Conservation (phyloP, 1,140 invertebrate genomes). For the Geopemphigus sp. region DNA sequence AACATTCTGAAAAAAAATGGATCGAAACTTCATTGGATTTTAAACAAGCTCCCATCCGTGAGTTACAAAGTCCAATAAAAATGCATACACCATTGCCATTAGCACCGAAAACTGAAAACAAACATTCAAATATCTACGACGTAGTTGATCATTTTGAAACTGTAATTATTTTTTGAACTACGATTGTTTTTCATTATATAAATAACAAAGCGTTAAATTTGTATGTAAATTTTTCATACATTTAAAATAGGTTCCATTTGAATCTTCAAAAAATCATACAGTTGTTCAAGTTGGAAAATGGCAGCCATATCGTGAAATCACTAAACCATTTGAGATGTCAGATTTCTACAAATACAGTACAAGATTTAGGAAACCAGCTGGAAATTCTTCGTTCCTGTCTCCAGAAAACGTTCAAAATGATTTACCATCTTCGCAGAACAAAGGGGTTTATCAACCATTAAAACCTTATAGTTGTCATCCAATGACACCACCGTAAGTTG, state of each 20-base stretch:
- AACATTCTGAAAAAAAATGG: conserved; percentile 65
- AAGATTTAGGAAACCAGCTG: conserved; percentile 67
- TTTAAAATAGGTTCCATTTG: conserved; percentile 60
- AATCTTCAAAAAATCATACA: conserved; percentile 76
- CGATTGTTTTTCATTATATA: neutral
- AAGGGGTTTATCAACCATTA: conserved; percentile 58
- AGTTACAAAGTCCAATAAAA: conserved; percentile 18
- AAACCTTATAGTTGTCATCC: conserved; percentile 59
- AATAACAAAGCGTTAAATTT: neutral
- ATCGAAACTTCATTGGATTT: conserved; percentile 66
- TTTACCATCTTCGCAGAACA: conserved; percentile 56
- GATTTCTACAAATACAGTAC: conserved; percentile 97
- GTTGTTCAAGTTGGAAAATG: conserved; percentile 83
- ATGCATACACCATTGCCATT: conserved; percentile 14
- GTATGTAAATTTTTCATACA: neutral
- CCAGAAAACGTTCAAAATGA: neutral
- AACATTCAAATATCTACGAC: neutral
- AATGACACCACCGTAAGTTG: conserved; percentile 49
- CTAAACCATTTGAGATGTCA: conserved; percentile 94
- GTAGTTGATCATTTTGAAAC: conserved; percentile 16
- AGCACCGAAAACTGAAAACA: neutral
- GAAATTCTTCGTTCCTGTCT: neutral
- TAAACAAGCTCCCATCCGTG: neutral
- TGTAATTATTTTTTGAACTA: conserved; percentile 8
- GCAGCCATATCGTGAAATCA: conserved; percentile 88